Conservation (phyloP, 1,140 invertebrate species). For the Drosophila parvula region DNA sequence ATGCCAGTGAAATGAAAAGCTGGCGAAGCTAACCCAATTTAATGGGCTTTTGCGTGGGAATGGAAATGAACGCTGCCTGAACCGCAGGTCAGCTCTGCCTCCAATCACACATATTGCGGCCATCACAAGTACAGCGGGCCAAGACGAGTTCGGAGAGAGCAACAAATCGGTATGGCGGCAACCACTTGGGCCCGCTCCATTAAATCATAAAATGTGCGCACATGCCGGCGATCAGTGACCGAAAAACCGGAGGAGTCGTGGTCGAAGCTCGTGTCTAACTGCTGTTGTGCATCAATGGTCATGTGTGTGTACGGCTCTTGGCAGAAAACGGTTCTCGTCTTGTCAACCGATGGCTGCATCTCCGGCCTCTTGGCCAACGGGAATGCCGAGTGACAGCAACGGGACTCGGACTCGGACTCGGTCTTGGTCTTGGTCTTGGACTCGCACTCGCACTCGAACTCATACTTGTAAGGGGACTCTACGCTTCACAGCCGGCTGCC, state of each 20-base stretch:
- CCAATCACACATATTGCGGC: conserved; percentile 50
- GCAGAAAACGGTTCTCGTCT: conserved; percentile 55
- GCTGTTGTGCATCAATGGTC: conserved; percentile 77
- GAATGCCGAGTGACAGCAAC: conserved; percentile 61
- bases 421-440: conserved; percentile 27
- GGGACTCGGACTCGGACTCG: conserved; percentile 37
- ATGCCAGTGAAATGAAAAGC: conserved; percentile 51
- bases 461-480: background rate
- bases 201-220: conserved; percentile 64
- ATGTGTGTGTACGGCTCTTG: conserved; percentile 28
- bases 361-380: conserved; percentile 53
- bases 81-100: conserved; percentile 53
- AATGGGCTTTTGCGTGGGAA: conserved; percentile 69
- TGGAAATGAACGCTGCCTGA: conserved; percentile 27
- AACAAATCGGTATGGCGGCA: conserved; percentile 54
- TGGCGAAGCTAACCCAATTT: conserved; percentile 60
- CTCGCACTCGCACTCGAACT: background rate
- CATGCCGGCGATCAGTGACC: conserved; percentile 56
- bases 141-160: conserved; percentile 19
- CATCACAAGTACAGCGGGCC: conserved; percentile 28
- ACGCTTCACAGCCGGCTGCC: conserved; percentile 34
- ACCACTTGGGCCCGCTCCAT: conserved; percentile 67
- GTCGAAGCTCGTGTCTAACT: conserved; percentile 60
- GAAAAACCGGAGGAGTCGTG: conserved; percentile 45
- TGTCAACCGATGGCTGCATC: conserved; percentile 54